These are phyloP conservation scores for Mythimna impura DNA, from an alignment of 2,888 invertebrate species.

Conservation along the genomic window DNA sequence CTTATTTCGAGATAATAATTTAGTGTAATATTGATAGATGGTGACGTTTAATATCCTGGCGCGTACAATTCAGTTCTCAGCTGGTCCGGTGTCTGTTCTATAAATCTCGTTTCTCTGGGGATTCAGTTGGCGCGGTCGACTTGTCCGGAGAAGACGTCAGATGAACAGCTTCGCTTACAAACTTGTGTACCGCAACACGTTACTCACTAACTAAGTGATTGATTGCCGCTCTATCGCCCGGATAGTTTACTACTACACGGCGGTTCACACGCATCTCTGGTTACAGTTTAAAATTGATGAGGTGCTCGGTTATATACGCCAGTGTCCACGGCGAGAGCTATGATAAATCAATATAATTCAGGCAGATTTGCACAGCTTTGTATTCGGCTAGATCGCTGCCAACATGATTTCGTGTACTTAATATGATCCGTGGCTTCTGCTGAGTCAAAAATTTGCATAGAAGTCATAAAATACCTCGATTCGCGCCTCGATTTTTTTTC, in stretches of 20 bases:
- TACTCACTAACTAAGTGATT: constrained; percentile 54
- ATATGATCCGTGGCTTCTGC: constrained; percentile 30
- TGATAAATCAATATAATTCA: constrained; percentile 32
- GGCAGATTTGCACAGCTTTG: neutral
- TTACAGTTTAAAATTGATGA: constrained; percentile 52
- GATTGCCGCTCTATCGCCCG: constrained; percentile 41
- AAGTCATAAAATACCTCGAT: constrained; percentile 51
- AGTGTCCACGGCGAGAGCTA: constrained; percentile 7
- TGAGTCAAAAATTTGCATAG: constrained; percentile 42
- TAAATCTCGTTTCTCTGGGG: constrained; percentile 65
- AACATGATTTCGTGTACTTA: constrained; percentile 23
- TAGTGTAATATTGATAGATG: constrained; percentile 56
- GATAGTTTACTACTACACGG: constrained; percentile 35
- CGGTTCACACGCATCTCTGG: constrained; percentile 26
- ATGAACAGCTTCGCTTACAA: constrained; percentile 43
- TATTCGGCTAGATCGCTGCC: constrained; percentile 11
- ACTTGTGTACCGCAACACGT: constrained; percentile 56
- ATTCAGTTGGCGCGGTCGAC: constrained; percentile 45
- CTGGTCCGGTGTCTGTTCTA: constrained; percentile 51
- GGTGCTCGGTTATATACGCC: constrained; percentile 17
- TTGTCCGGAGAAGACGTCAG: constrained; percentile 33
- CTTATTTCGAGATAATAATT: constrained; percentile 5
- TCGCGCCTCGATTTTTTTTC: constrained; percentile 28
- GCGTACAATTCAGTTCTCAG: constrained; percentile 38
- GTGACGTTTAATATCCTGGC: constrained; percentile 64